Evolutionary conservation across 2,113 vertebrate species (phyloP).

Genomic region (Sialia sialis): DNA sequence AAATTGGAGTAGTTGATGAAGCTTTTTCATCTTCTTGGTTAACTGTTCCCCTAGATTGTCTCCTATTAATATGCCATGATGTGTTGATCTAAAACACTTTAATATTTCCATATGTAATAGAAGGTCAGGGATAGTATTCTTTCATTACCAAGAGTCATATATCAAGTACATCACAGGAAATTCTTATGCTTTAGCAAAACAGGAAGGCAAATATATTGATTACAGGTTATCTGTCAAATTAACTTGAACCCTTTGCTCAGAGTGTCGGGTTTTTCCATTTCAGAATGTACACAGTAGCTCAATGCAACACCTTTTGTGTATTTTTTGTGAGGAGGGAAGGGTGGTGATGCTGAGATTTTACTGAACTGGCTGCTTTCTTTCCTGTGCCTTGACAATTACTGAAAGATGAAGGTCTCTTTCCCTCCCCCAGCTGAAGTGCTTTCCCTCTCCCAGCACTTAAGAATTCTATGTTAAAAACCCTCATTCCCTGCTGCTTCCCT

Average conservation of each 20-base stretch:
- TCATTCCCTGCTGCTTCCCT: background rate
- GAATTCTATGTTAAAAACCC: background rate
- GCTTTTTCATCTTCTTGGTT: slow-evolving; percentile 27
- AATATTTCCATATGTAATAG: slow-evolving; percentile 64
- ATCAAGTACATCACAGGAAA: slow-evolving; percentile 42
- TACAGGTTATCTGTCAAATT: slow-evolving; percentile 21
- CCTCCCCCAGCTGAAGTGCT: background rate
- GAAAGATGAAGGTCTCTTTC: background rate
- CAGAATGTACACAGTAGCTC: background rate
- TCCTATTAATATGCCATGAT: slow-evolving; percentile 50
- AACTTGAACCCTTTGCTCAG: background rate
- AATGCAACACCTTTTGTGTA: background rate
- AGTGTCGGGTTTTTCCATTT: background rate
- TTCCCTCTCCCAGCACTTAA: background rate
- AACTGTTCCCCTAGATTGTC: slow-evolving; percentile 37
- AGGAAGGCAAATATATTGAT: slow-evolving; percentile 51
- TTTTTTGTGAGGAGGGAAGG: background rate
- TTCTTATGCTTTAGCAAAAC: slow-evolving; percentile 27
- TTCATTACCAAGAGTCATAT: slow-evolving; percentile 48
- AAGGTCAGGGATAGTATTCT: slow-evolving; percentile 64
- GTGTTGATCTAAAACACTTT: slow-evolving; percentile 63
- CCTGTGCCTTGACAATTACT: background rate
- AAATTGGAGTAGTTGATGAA: slow-evolving; percentile 39
- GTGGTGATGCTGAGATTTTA: background rate
- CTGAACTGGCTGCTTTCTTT: background rate